phyloP scores from a whole-genome alignment of 2,888 invertebrate genomes.

The Tenthredo distinguenda region DNA sequence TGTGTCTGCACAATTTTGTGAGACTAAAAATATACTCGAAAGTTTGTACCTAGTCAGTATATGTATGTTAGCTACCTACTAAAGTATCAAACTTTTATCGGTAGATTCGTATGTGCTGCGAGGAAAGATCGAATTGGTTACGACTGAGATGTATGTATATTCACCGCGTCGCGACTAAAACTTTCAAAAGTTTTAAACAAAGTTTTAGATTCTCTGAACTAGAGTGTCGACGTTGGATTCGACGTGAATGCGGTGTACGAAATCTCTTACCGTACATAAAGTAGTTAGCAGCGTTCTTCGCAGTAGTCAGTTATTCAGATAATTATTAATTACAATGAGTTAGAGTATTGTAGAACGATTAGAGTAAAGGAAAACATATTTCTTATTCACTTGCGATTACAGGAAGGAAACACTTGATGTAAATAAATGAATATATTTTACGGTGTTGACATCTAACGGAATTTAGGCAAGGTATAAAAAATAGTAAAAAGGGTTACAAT shows the following conservation, averaged over 20 bases:
- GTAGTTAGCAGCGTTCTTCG: neutral
- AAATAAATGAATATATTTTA: neutral
- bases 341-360: neutral
- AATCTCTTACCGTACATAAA: neutral
- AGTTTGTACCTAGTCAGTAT: conserved; percentile 12
- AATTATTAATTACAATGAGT: neutral
- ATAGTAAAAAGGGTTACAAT: neutral
- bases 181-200: conserved; percentile 34
- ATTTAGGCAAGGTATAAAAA: too few species aligned
- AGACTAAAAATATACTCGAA: conserved; percentile 5
- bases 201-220: conserved; percentile 32
- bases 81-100: conserved; percentile 48
- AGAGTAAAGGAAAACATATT: too few species aligned
- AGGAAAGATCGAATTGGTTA: conserved; percentile 50
- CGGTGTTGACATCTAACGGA: neutral
- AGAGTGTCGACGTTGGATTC: conserved; percentile 19
- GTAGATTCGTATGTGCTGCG: neutral
- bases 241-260: neutral
- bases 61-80: conserved; percentile 14
- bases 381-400: neutral
- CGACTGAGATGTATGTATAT: conserved; percentile 34
- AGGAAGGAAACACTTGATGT: neutral
- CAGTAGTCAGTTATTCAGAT: neutral
- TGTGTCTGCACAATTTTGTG: neutral
- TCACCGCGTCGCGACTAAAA: conserved; percentile 36